Evolutionary conservation across 1,140 invertebrate species (phyloP), one percentile per base, ranked within the genome.

Genomic region (Hormaphis cornu): DNA sequence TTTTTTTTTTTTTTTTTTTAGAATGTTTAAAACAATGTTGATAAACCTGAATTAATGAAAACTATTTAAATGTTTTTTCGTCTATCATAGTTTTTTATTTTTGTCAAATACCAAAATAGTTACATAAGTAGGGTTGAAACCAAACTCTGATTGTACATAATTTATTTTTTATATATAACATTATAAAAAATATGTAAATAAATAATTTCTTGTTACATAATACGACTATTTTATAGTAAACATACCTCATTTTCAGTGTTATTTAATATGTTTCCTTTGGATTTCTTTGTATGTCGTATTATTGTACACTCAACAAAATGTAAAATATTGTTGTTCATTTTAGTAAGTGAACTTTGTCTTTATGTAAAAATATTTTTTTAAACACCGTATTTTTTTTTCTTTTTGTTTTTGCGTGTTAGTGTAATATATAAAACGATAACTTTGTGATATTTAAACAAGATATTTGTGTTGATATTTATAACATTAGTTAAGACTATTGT

Each of bases 111-210:
- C 61, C 61, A 48, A 50, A 66, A 66, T 50, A 66, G 28, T 66
- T 66, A 33, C 50, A 3, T 50, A 22, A 35, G 7, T 50, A 33
- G 44, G 18, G 50, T 48, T 63, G 1, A 8, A 66, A 35, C 18
- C 10, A 24, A 63, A 63, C 22, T 50, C 10, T 46, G 18, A 50
- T 50, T 66, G 61, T 66, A 50, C 33, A 66, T 66, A 66, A 5
- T 63, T 50, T 66, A 66, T n/a, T 66, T 66, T 66, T 66, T 66
- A 48, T 66, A 66, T 44, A 66, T 63, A 48, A 28, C 22, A 44
- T 44, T 8, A 46, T 46, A n/a, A 46, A n/a, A 42, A 61, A 50
- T 66, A 46, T 66, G 30, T 66, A 50, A 50, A 66, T 42, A 33
- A 66, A 16, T 50, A 66, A 30, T 63, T 8, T 63, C 6, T 16